Evolutionary conservation across 2,888 invertebrate species (phyloP).

Genomic region (Pinctada fucata): DNA sequence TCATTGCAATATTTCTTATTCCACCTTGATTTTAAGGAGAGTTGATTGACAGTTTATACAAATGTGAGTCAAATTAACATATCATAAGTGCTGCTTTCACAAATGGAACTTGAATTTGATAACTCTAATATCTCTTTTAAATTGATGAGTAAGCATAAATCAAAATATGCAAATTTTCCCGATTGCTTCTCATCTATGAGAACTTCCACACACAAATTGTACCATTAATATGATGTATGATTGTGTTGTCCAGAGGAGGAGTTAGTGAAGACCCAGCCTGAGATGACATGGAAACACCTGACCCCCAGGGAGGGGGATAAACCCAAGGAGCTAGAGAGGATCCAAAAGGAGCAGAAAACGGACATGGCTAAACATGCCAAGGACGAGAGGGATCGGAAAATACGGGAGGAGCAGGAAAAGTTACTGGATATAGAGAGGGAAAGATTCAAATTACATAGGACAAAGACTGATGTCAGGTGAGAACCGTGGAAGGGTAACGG

Average conservation of each 20-base stretch:
- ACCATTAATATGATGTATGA: no score
- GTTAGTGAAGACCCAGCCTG: conserved; percentile 10
- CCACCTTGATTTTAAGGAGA: no score
- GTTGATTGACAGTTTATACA: no score
- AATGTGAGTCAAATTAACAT: no score
- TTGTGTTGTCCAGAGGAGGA: not conserved
- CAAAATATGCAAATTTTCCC: no score
- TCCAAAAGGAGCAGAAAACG: conserved; percentile 12
- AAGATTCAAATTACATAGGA: not conserved
- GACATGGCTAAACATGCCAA: conserved; percentile 3
- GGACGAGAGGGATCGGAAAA: conserved; percentile 17
- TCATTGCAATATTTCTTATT: no score
- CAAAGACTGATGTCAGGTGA: conserved; percentile 19
- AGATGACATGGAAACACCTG: conserved; percentile 21
- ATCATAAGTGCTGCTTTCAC: no score
- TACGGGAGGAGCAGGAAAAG: conserved; percentile 8
- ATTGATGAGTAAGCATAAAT: no score
- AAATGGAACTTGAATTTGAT: no score
- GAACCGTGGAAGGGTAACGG: conserved; percentile 1
- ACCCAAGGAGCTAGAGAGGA: conserved; percentile 31
- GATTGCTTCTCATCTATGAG: no score
- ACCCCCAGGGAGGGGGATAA: conserved; percentile 16
- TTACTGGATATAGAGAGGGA: not conserved
- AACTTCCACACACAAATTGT: no score
- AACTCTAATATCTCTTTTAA: no score